Evolutionary conservation across 92 coral and sea anemone species (phyloP).

Genomic region (Palythoa caribaeorum): DNA sequence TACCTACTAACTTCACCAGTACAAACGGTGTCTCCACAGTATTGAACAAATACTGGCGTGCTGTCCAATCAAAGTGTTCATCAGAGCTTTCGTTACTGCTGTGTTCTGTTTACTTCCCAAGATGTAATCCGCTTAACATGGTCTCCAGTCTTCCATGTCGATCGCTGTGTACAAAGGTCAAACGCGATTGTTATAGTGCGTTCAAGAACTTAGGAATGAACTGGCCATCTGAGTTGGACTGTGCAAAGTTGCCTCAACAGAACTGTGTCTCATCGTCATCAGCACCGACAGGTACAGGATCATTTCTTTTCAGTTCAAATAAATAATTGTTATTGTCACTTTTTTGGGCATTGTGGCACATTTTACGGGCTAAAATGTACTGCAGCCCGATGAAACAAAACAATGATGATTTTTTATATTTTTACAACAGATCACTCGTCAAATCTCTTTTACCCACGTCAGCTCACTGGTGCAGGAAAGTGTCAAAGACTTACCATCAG

Average conservation of each 20-base stretch:
- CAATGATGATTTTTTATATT: neutral
- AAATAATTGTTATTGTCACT: neutral
- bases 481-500: conserved; percentile 31
- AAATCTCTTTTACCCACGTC: conserved; percentile 3
- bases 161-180: conserved; percentile 33
- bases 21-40: neutral
- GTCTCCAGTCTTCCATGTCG: conserved; percentile 31
- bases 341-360: no score
- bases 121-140: conserved; percentile 41
- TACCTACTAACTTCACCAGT: neutral
- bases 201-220: conserved; percentile 16
- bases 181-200: conserved; percentile 7
- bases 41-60: conserved; percentile 21
- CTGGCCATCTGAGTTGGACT: conserved; percentile 25
- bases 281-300: neutral
- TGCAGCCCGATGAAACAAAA: no score
- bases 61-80: conserved; percentile 18
- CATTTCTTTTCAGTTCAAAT: neutral
- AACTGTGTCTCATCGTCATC: conserved; percentile 23
- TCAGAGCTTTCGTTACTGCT: conserved; percentile 19
- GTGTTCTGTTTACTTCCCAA: conserved; percentile 30
- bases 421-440: conserved; percentile 25
- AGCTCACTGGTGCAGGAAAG: conserved; percentile 40
- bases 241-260: conserved; percentile 22
- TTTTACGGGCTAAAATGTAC: neutral